Evolutionary conservation across 1,140 invertebrate species (phyloP).

Genomic region (Cydia amplana): DNA sequence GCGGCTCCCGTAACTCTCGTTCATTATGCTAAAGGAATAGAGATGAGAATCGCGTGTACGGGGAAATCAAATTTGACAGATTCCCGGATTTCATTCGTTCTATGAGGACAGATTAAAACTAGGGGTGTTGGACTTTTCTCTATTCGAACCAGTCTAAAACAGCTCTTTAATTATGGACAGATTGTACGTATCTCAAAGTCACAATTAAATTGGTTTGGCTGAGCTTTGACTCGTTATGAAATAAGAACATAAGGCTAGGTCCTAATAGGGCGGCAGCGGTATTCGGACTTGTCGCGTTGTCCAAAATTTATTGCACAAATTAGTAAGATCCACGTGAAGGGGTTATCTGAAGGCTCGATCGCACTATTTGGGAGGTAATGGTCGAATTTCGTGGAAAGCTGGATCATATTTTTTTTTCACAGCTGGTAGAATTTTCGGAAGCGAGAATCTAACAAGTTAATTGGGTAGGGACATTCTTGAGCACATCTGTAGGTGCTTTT

Average conservation of each 20-base stretch:
- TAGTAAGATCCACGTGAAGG: constrained; percentile 71
- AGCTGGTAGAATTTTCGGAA: constrained; percentile 68
- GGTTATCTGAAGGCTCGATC: constrained; percentile 69
- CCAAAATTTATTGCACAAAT: constrained; percentile 77
- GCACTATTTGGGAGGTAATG: constrained; percentile 75
- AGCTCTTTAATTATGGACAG: not conserved
- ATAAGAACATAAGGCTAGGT: constrained; percentile 32
- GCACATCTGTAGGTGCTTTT: constrained; percentile 52
- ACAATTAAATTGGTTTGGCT: not conserved
- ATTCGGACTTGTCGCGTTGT: constrained; percentile 56
- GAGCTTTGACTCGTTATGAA: not conserved
- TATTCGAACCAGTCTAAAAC: not conserved
- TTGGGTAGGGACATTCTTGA: constrained; percentile 68
- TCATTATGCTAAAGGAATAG: constrained; percentile 60
- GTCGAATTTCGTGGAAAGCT: constrained; percentile 70
- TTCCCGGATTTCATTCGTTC: constrained; percentile 45
- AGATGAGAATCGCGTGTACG: constrained; percentile 56
- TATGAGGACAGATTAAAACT: constrained; percentile 42
- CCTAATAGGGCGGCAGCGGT: constrained; percentile 58
- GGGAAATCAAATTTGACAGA: constrained; percentile 52
- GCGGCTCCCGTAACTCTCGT: constrained; percentile 46
- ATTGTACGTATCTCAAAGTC: not conserved
- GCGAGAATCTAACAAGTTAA: constrained; percentile 78
- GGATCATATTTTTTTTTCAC: constrained; percentile 56
- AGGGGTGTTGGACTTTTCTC: not conserved